Percentiles rank a stretch among this genome's conserved stretches.
Evolutionary conservation across 2,113 vertebrate genomes (phyloP).

Genomic region (Syngnathus floridae): DNA sequence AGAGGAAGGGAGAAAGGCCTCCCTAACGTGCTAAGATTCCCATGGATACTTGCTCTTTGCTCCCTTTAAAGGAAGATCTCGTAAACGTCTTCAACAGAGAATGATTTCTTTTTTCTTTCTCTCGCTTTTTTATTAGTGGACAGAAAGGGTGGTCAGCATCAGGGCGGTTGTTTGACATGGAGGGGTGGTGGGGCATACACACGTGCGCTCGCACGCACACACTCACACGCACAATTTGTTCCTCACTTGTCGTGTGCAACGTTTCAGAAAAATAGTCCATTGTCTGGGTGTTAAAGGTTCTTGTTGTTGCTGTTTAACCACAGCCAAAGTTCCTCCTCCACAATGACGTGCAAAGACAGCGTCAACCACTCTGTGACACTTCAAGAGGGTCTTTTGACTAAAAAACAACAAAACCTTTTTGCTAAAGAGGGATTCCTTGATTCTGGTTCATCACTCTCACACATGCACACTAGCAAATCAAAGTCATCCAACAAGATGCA

Average conservation of each 20-base stretch:
- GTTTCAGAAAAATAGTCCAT: conserved; percentile 53
- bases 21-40: conserved; percentile 66
- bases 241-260: conserved; percentile 54
- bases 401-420: conserved; percentile 9
- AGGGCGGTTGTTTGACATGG: conserved; percentile 48
- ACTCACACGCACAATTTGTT: conserved; percentile 54
- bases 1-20: conserved; percentile 61
- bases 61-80: conserved; percentile 60
- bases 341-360: conserved; percentile 45
- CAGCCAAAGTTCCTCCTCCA: conserved; percentile 55
- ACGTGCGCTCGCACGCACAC: conserved; percentile 19
- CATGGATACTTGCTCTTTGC: conserved; percentile 64
- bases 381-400: conserved; percentile 38
- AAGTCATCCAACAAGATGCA: not conserved
- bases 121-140: conserved; percentile 55
- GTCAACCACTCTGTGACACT: conserved; percentile 18
- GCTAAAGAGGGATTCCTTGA: conserved; percentile 15
- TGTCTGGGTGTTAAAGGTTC: conserved; percentile 61
- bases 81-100: conserved; percentile 61
- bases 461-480: not conserved
- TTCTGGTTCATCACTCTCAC: not conserved
- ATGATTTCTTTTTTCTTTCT: conserved; percentile 60
- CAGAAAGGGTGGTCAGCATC: conserved; percentile 50
- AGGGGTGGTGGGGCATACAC: conserved; percentile 28
- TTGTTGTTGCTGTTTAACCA: conserved; percentile 62